These are phyloP conservation scores for Leptinotarsa undecemlineata DNA, from an alignment of 1,140 invertebrate genomes.

Conservation along the genomic window DNA sequence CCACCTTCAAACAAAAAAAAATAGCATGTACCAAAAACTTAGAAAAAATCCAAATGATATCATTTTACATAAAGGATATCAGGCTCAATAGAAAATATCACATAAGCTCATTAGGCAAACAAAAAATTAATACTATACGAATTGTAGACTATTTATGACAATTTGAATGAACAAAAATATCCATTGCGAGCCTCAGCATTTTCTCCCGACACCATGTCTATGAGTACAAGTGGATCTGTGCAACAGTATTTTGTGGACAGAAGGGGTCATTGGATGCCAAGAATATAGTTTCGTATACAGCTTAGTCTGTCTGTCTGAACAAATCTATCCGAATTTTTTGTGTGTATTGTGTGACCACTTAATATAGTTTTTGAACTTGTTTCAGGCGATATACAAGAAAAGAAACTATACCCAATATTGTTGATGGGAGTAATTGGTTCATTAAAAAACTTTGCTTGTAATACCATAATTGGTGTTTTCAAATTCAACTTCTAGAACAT, in stretches of 20 bases:
- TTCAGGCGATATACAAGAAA: slow-evolving; percentile 32
- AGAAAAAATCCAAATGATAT: no score
- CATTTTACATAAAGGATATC: no score
- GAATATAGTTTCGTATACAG: slow-evolving; percentile 32
- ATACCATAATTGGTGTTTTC: slow-evolving; percentile 28
- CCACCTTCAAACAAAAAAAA: no score
- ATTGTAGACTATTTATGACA: no score
- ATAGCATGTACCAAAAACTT: no score
- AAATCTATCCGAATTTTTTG: no score
- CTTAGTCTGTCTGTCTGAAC: no score
- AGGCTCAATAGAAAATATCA: no score
- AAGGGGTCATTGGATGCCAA: slow-evolving; percentile 53
- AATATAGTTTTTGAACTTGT: slow-evolving; percentile 37
- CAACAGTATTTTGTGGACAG: slow-evolving; percentile 52
- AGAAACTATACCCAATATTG: slow-evolving; percentile 27
- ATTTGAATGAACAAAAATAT: neutral
- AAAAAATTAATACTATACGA: no score
- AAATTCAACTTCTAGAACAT: slow-evolving; percentile 13
- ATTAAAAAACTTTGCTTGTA: slow-evolving; percentile 25
- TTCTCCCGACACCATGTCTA: slow-evolving; percentile 43
- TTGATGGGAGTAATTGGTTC: neutral
- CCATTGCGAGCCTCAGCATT: slow-evolving; percentile 15
- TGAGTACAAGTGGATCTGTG: slow-evolving; percentile 46
- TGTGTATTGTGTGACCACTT: slow-evolving; percentile 43
- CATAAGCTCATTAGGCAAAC: no score